Evolutionary conservation across 1,140 invertebrate genomes (phyloP).

Genomic region (Stegodyphus mimosarum): DNA sequence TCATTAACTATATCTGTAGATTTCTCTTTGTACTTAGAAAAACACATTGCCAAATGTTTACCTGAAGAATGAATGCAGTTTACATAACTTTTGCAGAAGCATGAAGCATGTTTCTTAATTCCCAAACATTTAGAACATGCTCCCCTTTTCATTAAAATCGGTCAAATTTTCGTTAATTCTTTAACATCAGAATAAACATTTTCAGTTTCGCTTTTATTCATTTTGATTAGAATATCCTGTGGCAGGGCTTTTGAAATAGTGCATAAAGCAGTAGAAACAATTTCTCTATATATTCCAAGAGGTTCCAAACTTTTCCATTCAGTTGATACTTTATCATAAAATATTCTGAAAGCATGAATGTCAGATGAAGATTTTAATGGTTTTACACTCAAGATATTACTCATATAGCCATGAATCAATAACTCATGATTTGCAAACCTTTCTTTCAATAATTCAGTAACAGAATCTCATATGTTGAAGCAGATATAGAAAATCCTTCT

Average conservation of each 20-base stretch:
- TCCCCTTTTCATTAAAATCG: constrained; percentile 20
- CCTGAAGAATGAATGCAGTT: background rate
- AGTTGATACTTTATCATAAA: constrained; percentile 6
- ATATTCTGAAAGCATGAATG: constrained; percentile 4
- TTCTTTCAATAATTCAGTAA: constrained; percentile 1
- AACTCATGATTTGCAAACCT: background rate
- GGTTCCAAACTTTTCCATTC: constrained; percentile 9
- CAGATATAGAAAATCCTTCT: background rate
- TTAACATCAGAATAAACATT: background rate
- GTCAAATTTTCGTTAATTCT: too few species aligned
- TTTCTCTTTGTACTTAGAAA: background rate
- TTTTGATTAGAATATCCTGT: background rate
- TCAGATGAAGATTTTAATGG: constrained; percentile 7
- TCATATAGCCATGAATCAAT: constrained; percentile 6
- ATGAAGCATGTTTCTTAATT: background rate
- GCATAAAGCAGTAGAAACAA: background rate
- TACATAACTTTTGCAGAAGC: background rate
- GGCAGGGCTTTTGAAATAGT: background rate
- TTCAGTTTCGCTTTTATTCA: background rate
- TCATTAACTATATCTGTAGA: too few species aligned
- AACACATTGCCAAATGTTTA: background rate
- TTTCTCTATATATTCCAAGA: background rate
- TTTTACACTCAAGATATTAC: background rate
- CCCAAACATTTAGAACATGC: constrained; percentile 18
- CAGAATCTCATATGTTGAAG: constrained; percentile 4